Evolutionary conservation across 2,888 invertebrate species (phyloP).

Genomic region (Xanthia icteritia): DNA sequence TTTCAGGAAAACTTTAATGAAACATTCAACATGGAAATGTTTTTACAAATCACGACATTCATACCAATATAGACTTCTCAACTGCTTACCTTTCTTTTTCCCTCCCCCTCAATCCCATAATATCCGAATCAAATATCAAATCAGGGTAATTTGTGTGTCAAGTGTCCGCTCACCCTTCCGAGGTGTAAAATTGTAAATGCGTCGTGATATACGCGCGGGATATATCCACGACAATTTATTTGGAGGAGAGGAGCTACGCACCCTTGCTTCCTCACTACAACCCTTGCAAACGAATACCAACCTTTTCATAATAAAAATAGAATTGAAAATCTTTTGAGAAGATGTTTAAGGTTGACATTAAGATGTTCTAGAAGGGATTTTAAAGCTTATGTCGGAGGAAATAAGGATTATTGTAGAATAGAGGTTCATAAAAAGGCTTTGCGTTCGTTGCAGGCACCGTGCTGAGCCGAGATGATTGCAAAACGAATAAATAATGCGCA

Average conservation of each 20-base stretch:
- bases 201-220: conserved; percentile 84
- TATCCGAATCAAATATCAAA: conserved; percentile 54
- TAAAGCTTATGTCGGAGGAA: conserved; percentile 57
- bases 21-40: no score
- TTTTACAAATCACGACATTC: background rate
- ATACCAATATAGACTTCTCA: background rate
- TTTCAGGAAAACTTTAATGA: background rate
- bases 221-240: conserved; percentile 87
- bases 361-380: conserved; percentile 56
- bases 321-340: conserved; percentile 26
- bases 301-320: conserved; percentile 18
- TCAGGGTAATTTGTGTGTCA: conserved; percentile 32
- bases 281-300: conserved; percentile 56
- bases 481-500: conserved; percentile 67
- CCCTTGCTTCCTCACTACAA: conserved; percentile 68
- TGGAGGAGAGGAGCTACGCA: conserved; percentile 73
- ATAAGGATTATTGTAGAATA: conserved; percentile 39
- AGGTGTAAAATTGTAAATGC: conserved; percentile 81
- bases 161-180: conserved; percentile 72
- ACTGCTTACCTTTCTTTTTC: background rate
- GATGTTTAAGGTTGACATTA: conserved; percentile 45
- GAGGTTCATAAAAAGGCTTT: conserved; percentile 48
- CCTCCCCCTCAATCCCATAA: conserved; percentile 7
- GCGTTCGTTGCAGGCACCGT: conserved; percentile 62
- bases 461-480: conserved; percentile 70